Percentiles rank a stretch among this genome's conserved stretches.
These are phyloP conservation scores for Pheosia tremula DNA, from an alignment of 2,888 invertebrate genomes.

Conservation along the genomic window DNA sequence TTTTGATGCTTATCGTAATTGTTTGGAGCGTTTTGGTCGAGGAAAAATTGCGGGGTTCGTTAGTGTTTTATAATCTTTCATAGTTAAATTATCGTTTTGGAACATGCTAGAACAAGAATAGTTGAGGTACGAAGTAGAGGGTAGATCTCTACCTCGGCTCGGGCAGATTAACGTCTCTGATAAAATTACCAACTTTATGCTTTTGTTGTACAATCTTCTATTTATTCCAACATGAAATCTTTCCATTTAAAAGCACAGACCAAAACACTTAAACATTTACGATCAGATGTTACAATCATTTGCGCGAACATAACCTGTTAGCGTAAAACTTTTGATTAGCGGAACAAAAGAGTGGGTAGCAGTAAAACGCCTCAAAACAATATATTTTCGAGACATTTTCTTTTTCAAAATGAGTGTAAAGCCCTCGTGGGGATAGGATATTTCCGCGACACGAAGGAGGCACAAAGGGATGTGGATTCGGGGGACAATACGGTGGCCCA, in stretches of 20 bases:
- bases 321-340: slow-evolving; percentile 43
- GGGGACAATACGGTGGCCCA: slow-evolving; percentile 67
- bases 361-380: slow-evolving; percentile 31
- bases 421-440: slow-evolving; percentile 55
- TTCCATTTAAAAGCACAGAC: background rate
- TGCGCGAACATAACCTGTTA: slow-evolving; percentile 19
- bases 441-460: slow-evolving; percentile 47
- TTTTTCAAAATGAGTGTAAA: slow-evolving; percentile 47
- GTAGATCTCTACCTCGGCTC: too few relatives aligned
- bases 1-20: slow-evolving; percentile 72
- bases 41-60: slow-evolving; percentile 22
- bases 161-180: too few relatives aligned
- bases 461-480: slow-evolving; percentile 41
- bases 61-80: slow-evolving; percentile 1
- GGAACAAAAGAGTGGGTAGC: slow-evolving; percentile 37
- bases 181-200: background rate
- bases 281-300: slow-evolving; percentile 23
- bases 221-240: background rate
- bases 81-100: background rate
- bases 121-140: too few relatives aligned
- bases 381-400: slow-evolving; percentile 36
- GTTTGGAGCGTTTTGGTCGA: slow-evolving; percentile 43
- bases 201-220: background rate
- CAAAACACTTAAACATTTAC: slow-evolving; percentile 10
- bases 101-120: too few relatives aligned